A percentile compares a stretch with the other conserved stretches of the same genome.
Evolutionary conservation across 2,113 vertebrate genomes (phyloP).

Genomic region (Pionites leucogaster): DNA sequence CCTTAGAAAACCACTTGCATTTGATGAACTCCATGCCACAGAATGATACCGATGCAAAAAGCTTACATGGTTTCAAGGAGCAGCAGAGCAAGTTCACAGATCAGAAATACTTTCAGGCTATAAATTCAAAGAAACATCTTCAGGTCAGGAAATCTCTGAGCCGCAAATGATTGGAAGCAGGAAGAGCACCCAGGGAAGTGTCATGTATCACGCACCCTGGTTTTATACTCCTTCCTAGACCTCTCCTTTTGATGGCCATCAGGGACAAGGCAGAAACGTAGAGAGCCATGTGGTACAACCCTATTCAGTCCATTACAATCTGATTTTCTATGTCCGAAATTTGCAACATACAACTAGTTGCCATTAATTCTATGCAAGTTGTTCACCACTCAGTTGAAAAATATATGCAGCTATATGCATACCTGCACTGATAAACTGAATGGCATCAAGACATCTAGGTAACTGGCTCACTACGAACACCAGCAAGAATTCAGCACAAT

Average conservation of each 20-base stretch:
- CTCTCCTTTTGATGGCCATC: neutral
- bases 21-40: neutral
- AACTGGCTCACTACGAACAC: neutral
- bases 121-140: slow-evolving; percentile 8
- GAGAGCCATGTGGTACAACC: neutral
- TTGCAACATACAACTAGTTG: fast-evolving
- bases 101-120: neutral
- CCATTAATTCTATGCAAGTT: neutral
- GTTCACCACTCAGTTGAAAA: neutral
- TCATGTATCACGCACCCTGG: fast-evolving
- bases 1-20: neutral
- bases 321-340: neutral
- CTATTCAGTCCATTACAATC: neutral
- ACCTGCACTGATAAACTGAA: neutral
- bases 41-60: neutral
- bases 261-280: neutral
- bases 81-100: neutral
- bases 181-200: neutral
- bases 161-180: neutral
- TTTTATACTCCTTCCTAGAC: neutral
- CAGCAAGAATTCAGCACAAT: neutral
- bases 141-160: neutral
- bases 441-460: neutral
- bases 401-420: neutral
- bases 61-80: neutral